These are phyloP conservation scores for Novumbra hubbsi DNA, from an alignment of 2,797 vertebrate genomes.

Conservation along the genomic window DNA sequence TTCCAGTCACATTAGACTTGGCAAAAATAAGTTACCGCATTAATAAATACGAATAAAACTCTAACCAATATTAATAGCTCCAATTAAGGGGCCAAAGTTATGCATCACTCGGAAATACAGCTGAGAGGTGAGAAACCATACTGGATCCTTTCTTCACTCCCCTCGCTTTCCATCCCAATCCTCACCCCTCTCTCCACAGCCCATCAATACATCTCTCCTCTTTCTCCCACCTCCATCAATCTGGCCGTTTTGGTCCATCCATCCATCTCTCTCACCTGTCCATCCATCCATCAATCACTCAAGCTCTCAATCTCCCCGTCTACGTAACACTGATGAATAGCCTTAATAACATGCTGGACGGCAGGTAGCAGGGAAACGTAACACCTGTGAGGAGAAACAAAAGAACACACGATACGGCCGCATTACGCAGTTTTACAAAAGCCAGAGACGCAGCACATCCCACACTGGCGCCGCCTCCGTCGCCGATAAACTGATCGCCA, in stretches of 20 bases:
- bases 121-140: conserved; percentile 52
- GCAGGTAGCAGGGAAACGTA: conserved; percentile 36
- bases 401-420: conserved; percentile 45
- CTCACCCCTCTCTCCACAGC: conserved; percentile 12
- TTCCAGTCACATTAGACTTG: conserved; percentile 68
- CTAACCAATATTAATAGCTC: conserved; percentile 79
- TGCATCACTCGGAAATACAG: conserved; percentile 67
- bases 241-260: conserved; percentile 15
- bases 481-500: conserved; percentile 61
- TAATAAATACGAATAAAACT: conserved; percentile 81
- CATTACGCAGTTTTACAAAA: conserved; percentile 47
- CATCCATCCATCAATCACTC: conserved; percentile 28
- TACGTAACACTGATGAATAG: conserved; percentile 20
- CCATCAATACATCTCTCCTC: conserved; percentile 28
- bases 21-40: conserved; percentile 69
- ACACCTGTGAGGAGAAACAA: conserved; percentile 58
- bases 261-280: not conserved
- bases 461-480: conserved; percentile 50
- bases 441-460: conserved; percentile 47
- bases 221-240: conserved; percentile 19
- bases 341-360: conserved; percentile 28
- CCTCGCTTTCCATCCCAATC: conserved; percentile 15
- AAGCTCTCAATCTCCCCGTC: conserved; percentile 33
- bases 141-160: conserved; percentile 16
- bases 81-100: conserved; percentile 71